Conservation (phyloP, 2,797 vertebrate species). For the Argentina silus region DNA sequence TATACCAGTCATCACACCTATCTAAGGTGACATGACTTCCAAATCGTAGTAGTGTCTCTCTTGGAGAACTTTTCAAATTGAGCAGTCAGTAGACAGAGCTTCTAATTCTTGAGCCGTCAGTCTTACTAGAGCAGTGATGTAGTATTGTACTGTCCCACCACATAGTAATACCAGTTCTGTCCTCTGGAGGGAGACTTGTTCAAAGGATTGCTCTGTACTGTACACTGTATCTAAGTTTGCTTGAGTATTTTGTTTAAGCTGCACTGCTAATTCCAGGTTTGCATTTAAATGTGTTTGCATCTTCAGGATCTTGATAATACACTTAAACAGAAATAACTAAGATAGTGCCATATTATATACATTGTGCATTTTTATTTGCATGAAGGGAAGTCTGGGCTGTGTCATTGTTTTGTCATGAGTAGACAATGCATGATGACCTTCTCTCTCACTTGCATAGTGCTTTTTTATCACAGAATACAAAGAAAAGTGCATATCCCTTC, state of each 20-base stretch:
- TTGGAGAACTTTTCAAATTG: background rate
- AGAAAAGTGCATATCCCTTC: conserved; percentile 1
- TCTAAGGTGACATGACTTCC: no score
- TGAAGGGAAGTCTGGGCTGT: background rate
- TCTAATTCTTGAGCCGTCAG: no score
- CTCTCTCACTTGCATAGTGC: background rate
- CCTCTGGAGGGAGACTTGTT: conserved; percentile 31
- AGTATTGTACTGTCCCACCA: background rate
- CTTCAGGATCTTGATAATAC: no score
- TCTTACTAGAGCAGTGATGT: background rate
- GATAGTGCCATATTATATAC: no score
- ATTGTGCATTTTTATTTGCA: no score
- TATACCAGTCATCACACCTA: background rate
- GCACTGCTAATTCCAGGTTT: background rate
- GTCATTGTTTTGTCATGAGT: background rate
- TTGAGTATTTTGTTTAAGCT: background rate
- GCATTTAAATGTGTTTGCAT: no score
- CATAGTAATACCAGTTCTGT: conserved; percentile 12
- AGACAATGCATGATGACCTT: background rate
- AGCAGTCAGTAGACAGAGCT: no score
- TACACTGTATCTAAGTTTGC: background rate
- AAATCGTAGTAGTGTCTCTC: background rate
- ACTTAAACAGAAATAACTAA: no score
- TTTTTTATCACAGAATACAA: conserved; percentile 7
- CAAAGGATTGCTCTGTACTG: conserved; percentile 9